phyloP scores from a whole-genome alignment of 2,888 invertebrate species.

The Drosophila tripunctata region DNA sequence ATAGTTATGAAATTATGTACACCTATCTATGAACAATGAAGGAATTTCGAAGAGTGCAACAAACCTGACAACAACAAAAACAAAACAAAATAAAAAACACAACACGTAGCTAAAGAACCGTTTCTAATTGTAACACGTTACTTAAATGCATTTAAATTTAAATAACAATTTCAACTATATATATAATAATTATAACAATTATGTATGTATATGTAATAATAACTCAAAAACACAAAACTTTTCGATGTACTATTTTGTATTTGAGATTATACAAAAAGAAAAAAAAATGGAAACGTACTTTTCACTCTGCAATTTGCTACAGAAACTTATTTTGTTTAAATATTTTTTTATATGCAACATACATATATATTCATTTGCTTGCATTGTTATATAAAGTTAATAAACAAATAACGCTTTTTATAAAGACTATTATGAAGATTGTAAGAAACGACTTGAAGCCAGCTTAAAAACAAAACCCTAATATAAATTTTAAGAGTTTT shows the following conservation, averaged over 20 bases:
- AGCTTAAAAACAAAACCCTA: constrained; percentile 14
- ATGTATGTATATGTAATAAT: constrained; percentile 42
- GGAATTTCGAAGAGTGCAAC: constrained; percentile 58
- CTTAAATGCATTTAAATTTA: constrained; percentile 78
- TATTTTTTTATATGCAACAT: constrained; percentile 48
- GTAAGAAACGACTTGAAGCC: constrained; percentile 33
- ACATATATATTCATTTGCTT: constrained; percentile 67
- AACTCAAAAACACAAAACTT: constrained; percentile 31
- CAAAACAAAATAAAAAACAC: background rate
- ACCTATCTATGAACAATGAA: constrained; percentile 41
- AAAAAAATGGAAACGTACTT: constrained; percentile 33
- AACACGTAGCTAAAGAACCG: constrained; percentile 49
- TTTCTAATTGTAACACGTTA: constrained; percentile 72
- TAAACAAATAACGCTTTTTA: constrained; percentile 46
- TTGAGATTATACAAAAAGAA: constrained; percentile 64
- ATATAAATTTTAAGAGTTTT: constrained; percentile 39
- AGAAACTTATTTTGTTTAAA: constrained; percentile 54
- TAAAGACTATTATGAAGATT: constrained; percentile 56
- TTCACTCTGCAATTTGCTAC: constrained; percentile 57
- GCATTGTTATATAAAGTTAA: constrained; percentile 37
- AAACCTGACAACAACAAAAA: constrained; percentile 44
- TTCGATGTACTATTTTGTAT: constrained; percentile 74
- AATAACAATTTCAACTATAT: constrained; percentile 55
- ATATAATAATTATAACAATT: background rate
- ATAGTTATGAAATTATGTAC: constrained; percentile 63